Base-by-base conservation (phyloP, 2,888 invertebrate species). In the Perizoma affinitatum region DNA sequence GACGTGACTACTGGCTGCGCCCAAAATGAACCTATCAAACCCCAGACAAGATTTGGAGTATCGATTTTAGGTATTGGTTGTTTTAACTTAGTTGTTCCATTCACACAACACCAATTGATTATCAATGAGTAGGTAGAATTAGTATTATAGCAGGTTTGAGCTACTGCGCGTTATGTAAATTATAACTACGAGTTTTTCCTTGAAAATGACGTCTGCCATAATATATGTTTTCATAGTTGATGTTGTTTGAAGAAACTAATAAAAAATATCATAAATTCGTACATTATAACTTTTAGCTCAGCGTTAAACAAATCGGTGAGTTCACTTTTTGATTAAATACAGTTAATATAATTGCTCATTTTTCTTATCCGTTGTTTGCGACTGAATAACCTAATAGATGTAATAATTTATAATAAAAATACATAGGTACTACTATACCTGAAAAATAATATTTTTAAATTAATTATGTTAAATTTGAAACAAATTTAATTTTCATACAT, bases 211-310 rank as follows among this genome's bases (percentile, higher is more conserved):
- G 22, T 22, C 22, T 22, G 22, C 22, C 1, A 22, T 22, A 22
- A 22, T 22, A 1, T 22, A 43, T 7, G 10, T n/a, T 10, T n/a
- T 10, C n/a, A 43, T 11, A 3, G 44, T 49, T 46, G n/a, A 35
- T 58, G 47, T 46, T 52, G 22, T 46, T 51, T 53, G 22, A 53
- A 53, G 48, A 43, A 48, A 58, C 58, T 11, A 40, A 10, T 4
- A 50, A 43, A 54, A 43, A 53, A 47, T 36, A 60, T 42, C 22
- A 46, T 61, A 56, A 56, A 56, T 56, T 56, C 55, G 52, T 56
- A 49, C 49, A 59, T 54, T 45, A 5, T 54, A 44, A 54, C 42
- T 40, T 45, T 10, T 46, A 36, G 45, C 35, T 53, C 46, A 54
- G 41, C 33, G 52, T 58, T 44, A 11, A 44, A 46, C 44, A 45